Conservation (phyloP, 2,797 vertebrate genomes). For the Pangasius mekongensis region DNA sequence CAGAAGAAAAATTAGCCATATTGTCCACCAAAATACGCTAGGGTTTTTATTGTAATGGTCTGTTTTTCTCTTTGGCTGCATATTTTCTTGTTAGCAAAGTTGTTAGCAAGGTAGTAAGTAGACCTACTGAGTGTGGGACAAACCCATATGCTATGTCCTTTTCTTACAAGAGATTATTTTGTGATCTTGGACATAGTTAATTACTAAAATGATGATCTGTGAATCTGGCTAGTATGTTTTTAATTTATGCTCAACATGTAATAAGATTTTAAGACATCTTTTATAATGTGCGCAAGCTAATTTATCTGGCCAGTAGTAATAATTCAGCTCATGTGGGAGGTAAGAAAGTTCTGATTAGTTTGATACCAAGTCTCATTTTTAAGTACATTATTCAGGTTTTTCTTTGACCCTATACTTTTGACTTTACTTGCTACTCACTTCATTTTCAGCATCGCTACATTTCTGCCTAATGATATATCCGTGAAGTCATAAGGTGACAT, state of each 20-base stretch:
- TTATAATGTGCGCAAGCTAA: no score
- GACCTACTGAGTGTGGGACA: not conserved
- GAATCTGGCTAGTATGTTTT: not conserved
- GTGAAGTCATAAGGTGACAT: not conserved
- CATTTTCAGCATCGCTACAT: not conserved
- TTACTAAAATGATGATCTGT: no score
- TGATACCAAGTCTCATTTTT: not conserved
- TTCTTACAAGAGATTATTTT: not conserved
- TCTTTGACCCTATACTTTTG: not conserved
- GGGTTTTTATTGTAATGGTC: not conserved
- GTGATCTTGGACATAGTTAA: not conserved
- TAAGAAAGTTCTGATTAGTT: not conserved
- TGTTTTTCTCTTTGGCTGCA: not conserved
- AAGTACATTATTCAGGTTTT: not conserved
- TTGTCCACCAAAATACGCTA: not conserved
- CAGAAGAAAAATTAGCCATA: not conserved
- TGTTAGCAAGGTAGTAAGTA: not conserved
- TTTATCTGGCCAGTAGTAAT: not conserved
- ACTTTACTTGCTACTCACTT: not conserved
- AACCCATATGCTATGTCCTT: not conserved
- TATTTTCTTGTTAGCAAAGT: not conserved
- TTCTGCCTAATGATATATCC: not conserved
- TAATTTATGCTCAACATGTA: no score
- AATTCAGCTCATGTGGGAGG: not conserved
- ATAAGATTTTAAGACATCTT: no score